Evolutionary conservation across 2,888 invertebrate species (phyloP).

Genomic region (Strigamia transsilvanica): DNA sequence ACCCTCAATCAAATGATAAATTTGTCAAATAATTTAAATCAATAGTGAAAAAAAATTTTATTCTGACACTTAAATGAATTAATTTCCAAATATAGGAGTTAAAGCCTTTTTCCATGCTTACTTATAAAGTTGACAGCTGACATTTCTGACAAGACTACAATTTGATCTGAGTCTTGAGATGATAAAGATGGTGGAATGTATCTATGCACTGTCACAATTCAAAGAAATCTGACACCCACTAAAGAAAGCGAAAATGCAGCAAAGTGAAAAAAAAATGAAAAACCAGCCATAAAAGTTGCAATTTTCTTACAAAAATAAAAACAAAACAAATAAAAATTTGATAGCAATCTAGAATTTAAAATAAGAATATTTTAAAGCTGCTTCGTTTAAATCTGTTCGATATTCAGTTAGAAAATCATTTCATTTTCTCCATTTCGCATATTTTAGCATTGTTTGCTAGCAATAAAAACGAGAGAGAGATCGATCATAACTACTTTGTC

Average conservation of each 20-base stretch:
- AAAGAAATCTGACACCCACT: slow-evolving; percentile 4
- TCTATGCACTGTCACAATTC: neutral
- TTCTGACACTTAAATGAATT: neutral
- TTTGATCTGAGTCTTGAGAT: neutral
- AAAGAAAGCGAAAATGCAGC: neutral
- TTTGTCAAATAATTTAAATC: neutral
- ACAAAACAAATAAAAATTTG: too few species aligned
- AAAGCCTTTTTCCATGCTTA: neutral
- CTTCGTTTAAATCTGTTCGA: neutral
- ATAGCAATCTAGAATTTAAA: too few species aligned
- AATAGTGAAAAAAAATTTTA: neutral
- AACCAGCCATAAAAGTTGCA: neutral
- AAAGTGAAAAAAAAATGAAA: neutral
- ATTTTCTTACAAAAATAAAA: neutral
- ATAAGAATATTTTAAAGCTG: too few species aligned
- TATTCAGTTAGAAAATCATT: neutral
- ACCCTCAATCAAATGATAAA: neutral
- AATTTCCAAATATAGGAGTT: neutral
- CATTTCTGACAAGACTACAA: neutral
- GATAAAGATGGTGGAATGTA: neutral
- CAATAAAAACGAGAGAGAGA: neutral
- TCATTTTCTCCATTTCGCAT: neutral
- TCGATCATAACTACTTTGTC: neutral
- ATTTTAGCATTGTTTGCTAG: too few species aligned
- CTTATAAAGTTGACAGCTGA: slow-evolving; percentile 7